Conservation (phyloP, 2,888 invertebrate species). For the Ennomos quercinarius region DNA sequence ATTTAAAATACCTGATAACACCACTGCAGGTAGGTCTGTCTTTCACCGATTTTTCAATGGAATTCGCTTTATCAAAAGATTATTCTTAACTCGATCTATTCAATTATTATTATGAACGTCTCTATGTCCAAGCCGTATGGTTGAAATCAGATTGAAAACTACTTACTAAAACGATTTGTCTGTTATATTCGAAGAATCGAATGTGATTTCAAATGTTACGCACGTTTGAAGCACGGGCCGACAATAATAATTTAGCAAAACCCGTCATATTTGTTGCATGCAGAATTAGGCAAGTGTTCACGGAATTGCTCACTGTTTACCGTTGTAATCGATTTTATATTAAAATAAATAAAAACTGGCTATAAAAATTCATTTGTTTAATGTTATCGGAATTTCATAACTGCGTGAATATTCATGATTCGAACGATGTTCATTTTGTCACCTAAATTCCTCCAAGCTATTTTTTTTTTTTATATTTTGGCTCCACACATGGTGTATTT, state of each 20-base stretch:
- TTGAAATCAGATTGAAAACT: background rate
- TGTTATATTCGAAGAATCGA: conserved; percentile 18
- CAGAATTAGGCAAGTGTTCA: conserved; percentile 25
- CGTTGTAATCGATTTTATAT: conserved; percentile 21
- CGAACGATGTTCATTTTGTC: too few relatives aligned
- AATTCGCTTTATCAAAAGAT: too few relatives aligned
- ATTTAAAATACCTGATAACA: too few relatives aligned
- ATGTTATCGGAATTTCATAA: too few relatives aligned
- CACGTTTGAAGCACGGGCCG: conserved; percentile 33
- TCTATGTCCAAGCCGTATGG: background rate
- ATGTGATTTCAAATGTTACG: conserved; percentile 31
- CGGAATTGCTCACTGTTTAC: conserved; percentile 10
- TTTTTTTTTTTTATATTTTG: too few relatives aligned
- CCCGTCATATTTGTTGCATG: conserved; percentile 34
- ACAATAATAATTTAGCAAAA: conserved; percentile 41
- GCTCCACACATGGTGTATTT: too few relatives aligned
- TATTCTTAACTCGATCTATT: too few relatives aligned
- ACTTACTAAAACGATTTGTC: background rate
- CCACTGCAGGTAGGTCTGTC: too few relatives aligned
- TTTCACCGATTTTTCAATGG: too few relatives aligned
- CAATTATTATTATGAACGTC: background rate
- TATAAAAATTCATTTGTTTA: conserved; percentile 8
- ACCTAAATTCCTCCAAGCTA: too few relatives aligned
- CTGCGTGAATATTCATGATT: too few relatives aligned
- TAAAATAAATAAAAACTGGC: conserved; percentile 6